These are phyloP conservation scores for Lasioglossum oenotherae DNA, from an alignment of 2,888 invertebrate genomes.

Conservation along the genomic window DNA sequence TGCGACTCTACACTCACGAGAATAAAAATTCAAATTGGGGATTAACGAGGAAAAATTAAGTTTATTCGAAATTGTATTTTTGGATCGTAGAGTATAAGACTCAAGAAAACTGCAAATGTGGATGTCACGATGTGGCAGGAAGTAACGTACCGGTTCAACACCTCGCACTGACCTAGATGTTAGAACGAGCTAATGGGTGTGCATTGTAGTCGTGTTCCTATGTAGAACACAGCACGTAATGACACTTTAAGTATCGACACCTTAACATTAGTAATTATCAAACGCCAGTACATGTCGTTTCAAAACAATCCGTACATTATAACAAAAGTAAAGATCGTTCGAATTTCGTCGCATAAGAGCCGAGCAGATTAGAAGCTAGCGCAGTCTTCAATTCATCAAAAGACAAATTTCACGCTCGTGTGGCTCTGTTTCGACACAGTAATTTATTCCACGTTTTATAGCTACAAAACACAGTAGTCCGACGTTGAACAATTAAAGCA, in stretches of 20 bases:
- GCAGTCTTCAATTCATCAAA: background rate
- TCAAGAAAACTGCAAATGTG: conserved; percentile 14
- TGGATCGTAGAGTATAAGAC: background rate
- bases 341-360: background rate
- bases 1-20: background rate
- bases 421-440: background rate
- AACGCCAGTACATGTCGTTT: background rate
- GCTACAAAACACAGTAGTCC: conserved; percentile 22
- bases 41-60: background rate
- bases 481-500: conserved; percentile 46
- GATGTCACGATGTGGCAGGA: conserved; percentile 49
- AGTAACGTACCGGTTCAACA: conserved; percentile 65
- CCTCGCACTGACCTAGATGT: conserved; percentile 75
- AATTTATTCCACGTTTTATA: conserved; percentile 14
- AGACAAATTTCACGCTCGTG: background rate
- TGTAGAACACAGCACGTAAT: conserved; percentile 2
- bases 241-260: background rate
- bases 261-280: background rate
- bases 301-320: background rate
- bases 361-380: background rate
- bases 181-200: conserved; percentile 67
- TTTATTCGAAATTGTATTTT: background rate
- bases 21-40: background rate
- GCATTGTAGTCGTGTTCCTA: conserved; percentile 41
- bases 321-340: background rate